Evolutionary conservation across 2,888 invertebrate species (phyloP).

Genomic region (Stegophylla sp.): DNA sequence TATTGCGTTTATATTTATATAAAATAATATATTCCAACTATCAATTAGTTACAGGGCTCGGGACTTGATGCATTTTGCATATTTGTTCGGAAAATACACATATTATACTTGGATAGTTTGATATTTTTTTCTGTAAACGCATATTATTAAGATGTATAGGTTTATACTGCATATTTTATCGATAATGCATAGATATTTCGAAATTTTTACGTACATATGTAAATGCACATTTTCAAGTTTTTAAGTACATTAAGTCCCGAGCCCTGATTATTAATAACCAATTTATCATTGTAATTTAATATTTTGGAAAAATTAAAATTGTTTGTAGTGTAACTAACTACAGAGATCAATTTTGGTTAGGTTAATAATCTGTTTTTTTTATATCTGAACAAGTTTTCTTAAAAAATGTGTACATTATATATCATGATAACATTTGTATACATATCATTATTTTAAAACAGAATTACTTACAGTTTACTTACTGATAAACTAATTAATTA

Average conservation of each 20-base stretch:
- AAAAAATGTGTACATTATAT: conserved; percentile 4
- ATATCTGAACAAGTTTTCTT: conserved; percentile 5
- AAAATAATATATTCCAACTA: not conserved
- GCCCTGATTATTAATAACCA: not conserved
- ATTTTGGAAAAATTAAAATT: conserved; percentile 12
- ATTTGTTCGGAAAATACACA: conserved; percentile 19
- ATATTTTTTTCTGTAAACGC: conserved; percentile 6
- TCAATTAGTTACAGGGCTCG: not conserved
- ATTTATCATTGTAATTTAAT: conserved; percentile 3
- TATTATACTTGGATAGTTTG: conserved; percentile 16
- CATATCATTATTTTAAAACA: too few species aligned
- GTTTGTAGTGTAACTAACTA: conserved; percentile 4
- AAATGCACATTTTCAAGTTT: not conserved
- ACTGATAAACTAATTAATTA: conserved; percentile 61
- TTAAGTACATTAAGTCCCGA: not conserved
- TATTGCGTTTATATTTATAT: conserved; percentile 8
- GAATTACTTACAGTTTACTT: too few species aligned
- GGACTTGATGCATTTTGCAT: not conserved
- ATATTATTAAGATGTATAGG: conserved; percentile 10
- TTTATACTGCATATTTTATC: conserved; percentile 12
- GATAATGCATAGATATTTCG: conserved; percentile 8
- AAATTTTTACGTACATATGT: conserved; percentile 8
- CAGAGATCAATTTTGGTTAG: not conserved
- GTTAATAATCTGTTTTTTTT: not conserved
- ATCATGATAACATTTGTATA: too few species aligned